A percentile compares a stretch with the other conserved stretches of the same genome.
Evolutionary conservation across 2,888 invertebrate genomes (phyloP).

Genomic region (Clostera curtula): DNA sequence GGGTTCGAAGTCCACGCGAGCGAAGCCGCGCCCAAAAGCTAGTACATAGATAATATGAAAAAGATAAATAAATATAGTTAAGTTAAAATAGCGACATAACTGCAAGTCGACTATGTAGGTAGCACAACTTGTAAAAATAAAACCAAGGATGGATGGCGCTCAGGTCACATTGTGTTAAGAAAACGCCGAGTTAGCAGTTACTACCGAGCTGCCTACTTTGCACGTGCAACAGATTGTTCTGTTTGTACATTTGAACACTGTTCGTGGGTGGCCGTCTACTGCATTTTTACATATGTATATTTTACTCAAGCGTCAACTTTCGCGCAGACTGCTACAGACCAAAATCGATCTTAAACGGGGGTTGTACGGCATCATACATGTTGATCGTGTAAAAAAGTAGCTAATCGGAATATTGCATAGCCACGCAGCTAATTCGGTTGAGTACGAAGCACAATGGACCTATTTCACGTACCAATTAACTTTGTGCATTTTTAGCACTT

Average conservation of each 20-base stretch:
- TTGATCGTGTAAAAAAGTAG: conserved; percentile 30
- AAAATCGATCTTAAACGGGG: conserved; percentile 46
- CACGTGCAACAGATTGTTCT: conserved; percentile 30
- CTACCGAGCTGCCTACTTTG: conserved; percentile 19
- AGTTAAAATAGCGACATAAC: too few species aligned
- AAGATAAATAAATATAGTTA: too few species aligned
- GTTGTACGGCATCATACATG: conserved; percentile 32
- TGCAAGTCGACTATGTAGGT: too few species aligned
- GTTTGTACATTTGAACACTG: conserved; percentile 28
- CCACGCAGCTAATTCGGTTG: conserved; percentile 56
- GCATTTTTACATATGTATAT: conserved; percentile 59
- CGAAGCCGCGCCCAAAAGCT: too few species aligned
- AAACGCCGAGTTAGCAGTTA: conserved; percentile 22
- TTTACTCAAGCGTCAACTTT: conserved; percentile 53
- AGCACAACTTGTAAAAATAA: too few species aligned
- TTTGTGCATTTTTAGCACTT: conserved; percentile 41
- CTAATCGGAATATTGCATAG: conserved; percentile 53
- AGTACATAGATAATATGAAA: too few species aligned
- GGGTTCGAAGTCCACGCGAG: too few species aligned
- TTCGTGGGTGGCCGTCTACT: conserved; percentile 62
- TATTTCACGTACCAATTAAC: conserved; percentile 65
- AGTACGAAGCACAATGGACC: conserved; percentile 58
- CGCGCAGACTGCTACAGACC: conserved; percentile 37
- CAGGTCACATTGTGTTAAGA: conserved; percentile 25
- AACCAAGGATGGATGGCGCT: too few species aligned